A percentile compares a stretch with the other conserved stretches of the same genome.
phyloP scores from a whole-genome alignment of 2,888 invertebrate species.

The Caenorhabditis uteleia region DNA sequence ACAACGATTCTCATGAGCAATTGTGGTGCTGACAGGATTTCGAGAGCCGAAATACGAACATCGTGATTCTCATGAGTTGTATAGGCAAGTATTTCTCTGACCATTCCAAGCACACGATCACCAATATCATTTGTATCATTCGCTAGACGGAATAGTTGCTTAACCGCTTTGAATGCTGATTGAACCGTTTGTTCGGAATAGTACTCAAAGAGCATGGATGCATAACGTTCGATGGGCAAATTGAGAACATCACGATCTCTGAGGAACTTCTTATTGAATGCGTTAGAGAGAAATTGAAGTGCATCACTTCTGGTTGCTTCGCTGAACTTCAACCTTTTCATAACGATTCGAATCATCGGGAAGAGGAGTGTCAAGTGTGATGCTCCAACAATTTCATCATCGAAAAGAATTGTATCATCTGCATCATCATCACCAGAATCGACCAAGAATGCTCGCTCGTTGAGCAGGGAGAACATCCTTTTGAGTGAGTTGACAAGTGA shows the following conservation, averaged over 20 bases:
- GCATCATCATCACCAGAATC: slow-evolving; percentile 55
- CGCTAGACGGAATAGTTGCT: slow-evolving; percentile 36
- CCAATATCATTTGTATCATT: slow-evolving; percentile 52
- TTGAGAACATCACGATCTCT: slow-evolving; percentile 46
- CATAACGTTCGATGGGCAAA: slow-evolving; percentile 49
- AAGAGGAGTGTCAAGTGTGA: slow-evolving; percentile 48
- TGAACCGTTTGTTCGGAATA: slow-evolving; percentile 12
- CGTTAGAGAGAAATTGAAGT: slow-evolving; percentile 37
- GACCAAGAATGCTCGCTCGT: slow-evolving; percentile 54
- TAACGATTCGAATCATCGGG: slow-evolving; percentile 51
- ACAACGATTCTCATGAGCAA: slow-evolving; percentile 45
- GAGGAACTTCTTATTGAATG: slow-evolving; percentile 45
- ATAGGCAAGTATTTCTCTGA: slow-evolving; percentile 37
- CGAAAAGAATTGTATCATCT: slow-evolving; percentile 23
- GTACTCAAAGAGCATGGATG: slow-evolving; percentile 43
- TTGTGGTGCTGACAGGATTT: slow-evolving; percentile 47
- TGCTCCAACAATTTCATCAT: slow-evolving; percentile 54
- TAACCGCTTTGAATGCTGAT: slow-evolving; percentile 14
- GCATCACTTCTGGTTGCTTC: slow-evolving; percentile 34
- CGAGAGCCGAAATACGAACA: slow-evolving; percentile 35
- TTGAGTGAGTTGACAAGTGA: slow-evolving; percentile 50
- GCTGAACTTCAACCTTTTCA: no score
- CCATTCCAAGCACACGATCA: slow-evolving; percentile 40
- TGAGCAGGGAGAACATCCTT: slow-evolving; percentile 52
- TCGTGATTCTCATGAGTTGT: slow-evolving; percentile 37